Percentiles rank a stretch among this genome's conserved stretches.
These are phyloP conservation scores for Hipparchia sbordonii DNA, from an alignment of 2,888 invertebrate genomes.

Conservation along the genomic window DNA sequence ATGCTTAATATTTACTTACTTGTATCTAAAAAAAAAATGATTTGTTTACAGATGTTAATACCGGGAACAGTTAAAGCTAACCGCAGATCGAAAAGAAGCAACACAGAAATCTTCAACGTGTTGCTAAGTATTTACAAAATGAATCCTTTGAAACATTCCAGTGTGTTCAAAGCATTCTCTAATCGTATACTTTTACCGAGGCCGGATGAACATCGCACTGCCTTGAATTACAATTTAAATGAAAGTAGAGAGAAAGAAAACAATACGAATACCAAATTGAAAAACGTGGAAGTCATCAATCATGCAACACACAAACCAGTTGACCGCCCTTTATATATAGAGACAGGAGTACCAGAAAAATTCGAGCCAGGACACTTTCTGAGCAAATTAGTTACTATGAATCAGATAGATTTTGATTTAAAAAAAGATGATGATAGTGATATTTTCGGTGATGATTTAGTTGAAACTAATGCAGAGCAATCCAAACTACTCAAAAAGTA, in stretches of 20 bases:
- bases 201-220: slow-evolving; percentile 41
- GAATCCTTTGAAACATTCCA: slow-evolving; percentile 62
- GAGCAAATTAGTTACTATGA: slow-evolving; percentile 7
- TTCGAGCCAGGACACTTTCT: slow-evolving; percentile 39
- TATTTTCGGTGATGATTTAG: slow-evolving; percentile 7
- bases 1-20: too few species aligned
- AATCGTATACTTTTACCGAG: slow-evolving; percentile 53
- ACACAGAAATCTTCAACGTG: slow-evolving; percentile 57
- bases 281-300: slow-evolving; percentile 53
- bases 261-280: slow-evolving; percentile 46
- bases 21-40: background rate
- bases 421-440: slow-evolving; percentile 8
- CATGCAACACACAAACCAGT: slow-evolving; percentile 34
- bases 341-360: slow-evolving; percentile 45
- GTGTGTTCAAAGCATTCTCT: slow-evolving; percentile 60
- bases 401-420: background rate
- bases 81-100: slow-evolving; percentile 41
- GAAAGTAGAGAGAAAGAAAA: slow-evolving; percentile 55
- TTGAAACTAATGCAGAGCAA: background rate
- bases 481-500: background rate
- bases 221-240: slow-evolving; percentile 55
- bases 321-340: slow-evolving; percentile 38
- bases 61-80: background rate
- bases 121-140: slow-evolving; percentile 64
- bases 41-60: slow-evolving; percentile 27